These are phyloP conservation scores for Phaedon cochleariae DNA, from an alignment of 2,888 invertebrate genomes.

Conservation along the genomic window DNA sequence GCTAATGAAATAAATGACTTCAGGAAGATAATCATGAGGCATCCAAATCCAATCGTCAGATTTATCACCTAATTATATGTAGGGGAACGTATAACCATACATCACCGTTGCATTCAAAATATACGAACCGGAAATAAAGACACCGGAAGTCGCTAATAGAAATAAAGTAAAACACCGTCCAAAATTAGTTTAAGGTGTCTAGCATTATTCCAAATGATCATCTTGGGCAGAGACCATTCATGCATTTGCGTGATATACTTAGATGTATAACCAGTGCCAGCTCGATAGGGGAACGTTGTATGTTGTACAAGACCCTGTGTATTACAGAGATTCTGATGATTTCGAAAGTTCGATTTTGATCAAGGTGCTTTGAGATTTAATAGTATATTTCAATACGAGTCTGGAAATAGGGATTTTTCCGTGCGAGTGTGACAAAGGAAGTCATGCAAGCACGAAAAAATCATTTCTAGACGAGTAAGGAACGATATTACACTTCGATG, in stretches of 20 bases:
- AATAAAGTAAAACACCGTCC: constrained; percentile 26
- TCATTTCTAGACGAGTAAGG: too few relatives aligned
- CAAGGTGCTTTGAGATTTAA: too few relatives aligned
- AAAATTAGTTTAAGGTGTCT: constrained; percentile 30
- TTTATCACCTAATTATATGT: constrained; percentile 3
- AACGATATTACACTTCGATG: too few relatives aligned
- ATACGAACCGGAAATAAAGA: constrained; percentile 29
- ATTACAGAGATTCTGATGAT: too few relatives aligned
- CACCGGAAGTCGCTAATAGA: constrained; percentile 36
- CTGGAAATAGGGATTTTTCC: too few relatives aligned
- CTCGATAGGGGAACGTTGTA: not conserved
- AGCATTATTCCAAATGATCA: constrained; percentile 22
- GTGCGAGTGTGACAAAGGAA: too few relatives aligned
- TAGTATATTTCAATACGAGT: too few relatives aligned
- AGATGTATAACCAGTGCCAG: not conserved
- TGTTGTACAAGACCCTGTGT: too few relatives aligned
- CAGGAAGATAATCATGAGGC: not conserved
- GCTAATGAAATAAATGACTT: too few relatives aligned
- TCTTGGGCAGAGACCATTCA: constrained; percentile 11
- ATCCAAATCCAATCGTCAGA: not conserved
- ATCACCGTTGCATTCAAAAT: constrained; percentile 14
- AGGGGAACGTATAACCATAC: constrained; percentile 12
- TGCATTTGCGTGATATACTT: not conserved
- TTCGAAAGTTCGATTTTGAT: too few relatives aligned
- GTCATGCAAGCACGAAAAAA: too few relatives aligned